Evolutionary conservation across 2,113 vertebrate genomes (phyloP), one percentile per base, ranked within the genome.

Genomic region (Thalassarche chlororhynchos): DNA sequence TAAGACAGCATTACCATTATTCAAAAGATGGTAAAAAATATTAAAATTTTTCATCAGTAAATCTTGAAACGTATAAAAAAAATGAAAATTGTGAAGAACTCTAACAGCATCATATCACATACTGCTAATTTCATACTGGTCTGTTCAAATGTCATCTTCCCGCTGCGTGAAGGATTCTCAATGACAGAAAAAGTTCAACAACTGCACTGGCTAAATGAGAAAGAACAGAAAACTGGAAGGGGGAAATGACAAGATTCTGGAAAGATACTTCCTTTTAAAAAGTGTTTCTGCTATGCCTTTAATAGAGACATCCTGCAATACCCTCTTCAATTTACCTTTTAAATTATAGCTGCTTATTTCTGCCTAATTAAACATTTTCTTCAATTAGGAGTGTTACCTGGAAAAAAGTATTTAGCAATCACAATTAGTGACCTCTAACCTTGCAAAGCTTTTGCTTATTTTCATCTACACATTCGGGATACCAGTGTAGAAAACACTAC

Each of bases 291-390:
- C 71, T 79, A 25, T 87, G 51, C 40, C 10, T 87, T 95, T 79
- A 85, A 83, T 23, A 89, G 36, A 76, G 23, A 49, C 57, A 91
- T 60, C 20, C 46, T 77, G 64, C 46, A 87, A 89, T 54, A 57
- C 21, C 20, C 54, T 90, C 42, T 86, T 70, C 28, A 89, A 23
- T 64, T 84, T 84, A 79, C 4, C 42, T 80, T 91, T 83, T 54
- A 87, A 95, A 89, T 93, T 70, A 46, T 20, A 87, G 42, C 51
- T 60, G 38, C 52, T 90, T 84, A 55, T 75, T 93, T 84, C 77
- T 96, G 38, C 78, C 61, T 82, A 82, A 84, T 93, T 92, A 94
- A 96, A 44, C 28, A 60, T 76, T 92, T 93, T 75, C 58, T 88
- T 90, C 85, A 85, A 62, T 91, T 90, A 97, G 79, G n/a, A 92